phyloP scores from a whole-genome alignment of 30 jellyfish, hydroid and myxozoan genomes.

The Aurelia aurita region DNA sequence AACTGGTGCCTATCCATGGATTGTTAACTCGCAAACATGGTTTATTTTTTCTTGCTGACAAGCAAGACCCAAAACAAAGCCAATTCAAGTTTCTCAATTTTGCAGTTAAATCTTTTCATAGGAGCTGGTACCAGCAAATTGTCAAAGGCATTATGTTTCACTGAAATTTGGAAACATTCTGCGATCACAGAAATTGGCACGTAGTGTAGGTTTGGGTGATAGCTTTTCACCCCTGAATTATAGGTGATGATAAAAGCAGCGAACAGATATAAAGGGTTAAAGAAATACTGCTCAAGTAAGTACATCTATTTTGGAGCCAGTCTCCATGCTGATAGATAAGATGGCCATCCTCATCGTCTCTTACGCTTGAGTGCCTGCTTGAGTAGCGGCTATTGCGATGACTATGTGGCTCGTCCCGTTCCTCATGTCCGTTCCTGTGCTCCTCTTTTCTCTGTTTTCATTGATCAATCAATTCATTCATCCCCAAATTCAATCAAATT shows the following conservation, averaged over 20 bases:
- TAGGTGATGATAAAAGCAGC: slow-evolving; percentile 12
- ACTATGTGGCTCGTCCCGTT: slow-evolving; percentile 45
- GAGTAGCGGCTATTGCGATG: slow-evolving; percentile 58
- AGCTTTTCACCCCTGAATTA: not conserved
- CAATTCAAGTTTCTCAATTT: too few species aligned
- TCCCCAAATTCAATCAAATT: slow-evolving; percentile 59
- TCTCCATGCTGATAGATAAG: slow-evolving; percentile 95
- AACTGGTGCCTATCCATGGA: too few species aligned
- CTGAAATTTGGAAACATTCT: too few species aligned
- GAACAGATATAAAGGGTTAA: slow-evolving; percentile 53
- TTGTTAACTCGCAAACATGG: too few species aligned
- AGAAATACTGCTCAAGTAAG: slow-evolving; percentile 76
- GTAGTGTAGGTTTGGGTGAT: not conserved
- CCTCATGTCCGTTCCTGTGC: slow-evolving; percentile 60
- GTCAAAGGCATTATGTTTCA: too few species aligned
- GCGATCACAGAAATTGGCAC: too few species aligned
- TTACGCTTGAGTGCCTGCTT: slow-evolving; percentile 65
- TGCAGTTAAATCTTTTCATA: too few species aligned
- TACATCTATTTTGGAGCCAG: slow-evolving; percentile 95
- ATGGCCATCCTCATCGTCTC: slow-evolving; percentile 97
- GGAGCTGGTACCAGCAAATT: too few species aligned
- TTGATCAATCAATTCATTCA: slow-evolving; percentile 24
- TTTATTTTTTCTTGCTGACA: too few species aligned
- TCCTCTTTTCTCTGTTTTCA: slow-evolving; percentile 70
- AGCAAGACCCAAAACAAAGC: too few species aligned